phyloP scores from a whole-genome alignment of 2,797 vertebrate species.

The Cynodonichthys magdalenae region DNA sequence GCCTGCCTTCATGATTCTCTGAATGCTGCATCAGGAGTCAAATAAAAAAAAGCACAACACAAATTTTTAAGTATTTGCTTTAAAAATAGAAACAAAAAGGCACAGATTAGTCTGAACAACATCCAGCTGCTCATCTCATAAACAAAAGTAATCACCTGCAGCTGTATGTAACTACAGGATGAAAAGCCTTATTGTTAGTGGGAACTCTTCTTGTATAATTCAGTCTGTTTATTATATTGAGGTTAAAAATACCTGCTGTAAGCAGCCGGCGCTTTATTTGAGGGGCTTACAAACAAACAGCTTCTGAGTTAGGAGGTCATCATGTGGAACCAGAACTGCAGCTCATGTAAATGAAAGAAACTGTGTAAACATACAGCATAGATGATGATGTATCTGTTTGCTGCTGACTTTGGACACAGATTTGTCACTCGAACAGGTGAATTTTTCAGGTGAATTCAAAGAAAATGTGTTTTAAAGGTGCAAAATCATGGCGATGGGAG shows the following conservation, averaged over 20 bases:
- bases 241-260: conserved; percentile 29
- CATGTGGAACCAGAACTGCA: not conserved
- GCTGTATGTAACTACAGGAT: conserved; percentile 31
- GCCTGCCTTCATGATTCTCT: conserved; percentile 21
- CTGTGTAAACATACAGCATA: conserved; percentile 7
- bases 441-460: too few species aligned
- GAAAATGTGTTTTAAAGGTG: too few species aligned
- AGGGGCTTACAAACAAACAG: conserved; percentile 25
- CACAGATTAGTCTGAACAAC: conserved; percentile 42
- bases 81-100: conserved; percentile 23
- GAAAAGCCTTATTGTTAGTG: conserved; percentile 28
- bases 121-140: conserved; percentile 58
- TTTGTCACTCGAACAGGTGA: too few species aligned
- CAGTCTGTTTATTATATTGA: conserved; percentile 15
- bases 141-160: conserved; percentile 50
- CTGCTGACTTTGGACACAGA: conserved; percentile 19
- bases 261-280: conserved; percentile 12
- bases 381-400: conserved; percentile 10
- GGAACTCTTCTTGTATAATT: conserved; percentile 13
- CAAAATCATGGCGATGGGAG: too few species aligned
- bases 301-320: conserved; percentile 1
- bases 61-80: conserved; percentile 41
- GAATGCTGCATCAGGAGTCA: not conserved
- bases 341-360: conserved; percentile 33
- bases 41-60: conserved; percentile 14